phyloP scores from a whole-genome alignment of 2,888 invertebrate species.

The Thereva nobilitata region DNA sequence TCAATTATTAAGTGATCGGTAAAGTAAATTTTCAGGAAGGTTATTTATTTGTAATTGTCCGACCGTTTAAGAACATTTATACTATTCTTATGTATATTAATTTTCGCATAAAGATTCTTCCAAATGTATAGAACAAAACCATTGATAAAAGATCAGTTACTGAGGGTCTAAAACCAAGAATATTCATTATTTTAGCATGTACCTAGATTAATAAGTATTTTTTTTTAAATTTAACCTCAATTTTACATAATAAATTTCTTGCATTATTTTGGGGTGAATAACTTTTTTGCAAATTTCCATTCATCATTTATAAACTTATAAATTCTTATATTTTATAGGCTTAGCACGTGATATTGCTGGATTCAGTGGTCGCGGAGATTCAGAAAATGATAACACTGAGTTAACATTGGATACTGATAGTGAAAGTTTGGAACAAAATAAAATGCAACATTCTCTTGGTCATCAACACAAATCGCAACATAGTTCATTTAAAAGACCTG shows the following conservation, averaged over 20 bases:
- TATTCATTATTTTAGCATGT: neutral
- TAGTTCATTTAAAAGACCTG: slow-evolving; percentile 63
- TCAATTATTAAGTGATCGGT: no score
- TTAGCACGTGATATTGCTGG: slow-evolving; percentile 56
- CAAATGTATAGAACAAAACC: no score
- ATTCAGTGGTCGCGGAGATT: slow-evolving; percentile 61
- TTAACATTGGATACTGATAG: slow-evolving; percentile 76
- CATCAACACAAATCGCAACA: slow-evolving; percentile 58
- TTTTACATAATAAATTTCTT: neutral
- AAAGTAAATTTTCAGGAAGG: no score
- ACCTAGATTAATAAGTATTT: no score
- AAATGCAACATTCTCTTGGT: slow-evolving; percentile 60
- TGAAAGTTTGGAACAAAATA: slow-evolving; percentile 58
- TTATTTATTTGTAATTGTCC: no score
- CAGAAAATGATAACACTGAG: slow-evolving; percentile 71
- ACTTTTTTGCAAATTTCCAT: neutral
- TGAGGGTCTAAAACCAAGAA: neutral
- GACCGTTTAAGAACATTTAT: no score
- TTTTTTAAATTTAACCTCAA: no score
- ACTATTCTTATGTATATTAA: no score
- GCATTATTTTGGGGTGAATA: neutral
- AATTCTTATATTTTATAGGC: slow-evolving; percentile 46
- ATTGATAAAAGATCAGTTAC: no score
- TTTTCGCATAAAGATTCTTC: no score
- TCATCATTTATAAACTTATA: neutral